Evolutionary conservation across 2,797 vertebrate genomes (phyloP).

Genomic region (Danio choprae): DNA sequence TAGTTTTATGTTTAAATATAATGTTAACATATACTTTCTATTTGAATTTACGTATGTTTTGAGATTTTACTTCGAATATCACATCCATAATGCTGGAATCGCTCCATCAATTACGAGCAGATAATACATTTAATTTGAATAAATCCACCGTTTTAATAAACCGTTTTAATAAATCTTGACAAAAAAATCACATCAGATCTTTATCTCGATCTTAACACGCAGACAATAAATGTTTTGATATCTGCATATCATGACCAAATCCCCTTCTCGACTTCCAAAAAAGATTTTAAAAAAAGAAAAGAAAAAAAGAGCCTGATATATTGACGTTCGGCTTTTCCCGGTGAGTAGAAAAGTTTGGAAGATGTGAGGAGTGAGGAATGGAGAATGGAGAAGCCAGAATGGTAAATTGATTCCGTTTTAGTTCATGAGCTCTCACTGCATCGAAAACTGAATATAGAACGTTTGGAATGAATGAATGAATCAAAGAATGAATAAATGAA

Average conservation of each 20-base stretch:
- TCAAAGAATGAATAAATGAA: too few species aligned
- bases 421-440: slow-evolving; percentile 72
- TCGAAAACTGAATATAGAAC: too few species aligned
- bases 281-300: too few species aligned
- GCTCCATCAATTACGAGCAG: slow-evolving; percentile 17
- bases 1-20: too few species aligned
- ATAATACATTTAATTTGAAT: slow-evolving; percentile 5
- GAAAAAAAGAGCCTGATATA: slow-evolving; percentile 9
- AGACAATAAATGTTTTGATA: slow-evolving; percentile 43
- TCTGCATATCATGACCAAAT: slow-evolving; percentile 13
- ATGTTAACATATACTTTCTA: too few species aligned
- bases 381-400: slow-evolving; percentile 50
- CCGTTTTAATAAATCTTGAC: not conserved
- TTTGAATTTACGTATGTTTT: too few species aligned
- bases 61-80: too few species aligned
- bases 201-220: slow-evolving; percentile 9
- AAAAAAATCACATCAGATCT: too few species aligned
- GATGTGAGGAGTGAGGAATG: slow-evolving; percentile 62
- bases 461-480: too few species aligned
- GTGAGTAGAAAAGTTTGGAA: slow-evolving; percentile 53
- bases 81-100: too few species aligned
- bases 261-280: too few species aligned
- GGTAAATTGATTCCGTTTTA: too few species aligned
- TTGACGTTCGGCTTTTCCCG: not conserved
- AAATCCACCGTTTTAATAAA: slow-evolving; percentile 33